Base-by-base conservation (phyloP, 2,113 vertebrate species). In the Carassius auratus region DNA sequence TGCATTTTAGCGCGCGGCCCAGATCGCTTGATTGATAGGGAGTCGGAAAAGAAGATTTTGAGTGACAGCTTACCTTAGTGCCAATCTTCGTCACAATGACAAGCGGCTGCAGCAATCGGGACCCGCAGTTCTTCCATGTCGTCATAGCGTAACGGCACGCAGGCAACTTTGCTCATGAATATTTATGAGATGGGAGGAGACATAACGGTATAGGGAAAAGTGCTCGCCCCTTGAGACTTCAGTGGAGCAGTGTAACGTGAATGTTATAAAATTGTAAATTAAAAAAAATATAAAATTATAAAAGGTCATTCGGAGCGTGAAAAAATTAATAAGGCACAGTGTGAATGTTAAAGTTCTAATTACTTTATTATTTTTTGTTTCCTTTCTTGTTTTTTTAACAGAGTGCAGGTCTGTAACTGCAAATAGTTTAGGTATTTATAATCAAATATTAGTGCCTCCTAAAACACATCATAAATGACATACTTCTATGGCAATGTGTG, bases 41-140 rank as follows among this genome's bases (percentile, higher is more conserved):
- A 96, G 95, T 95, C 93, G 95, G 95, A 94, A 95, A 95, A 95
- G 93, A 94, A 92, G 93, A 12, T 12, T 48, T 48, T 48, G 45
- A 48, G 45, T 48, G 45, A 48, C 45, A 48, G 45, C 45, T 48
- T 98, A 97, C 97, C 97, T 97, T 96, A 96, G 96, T 98, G 97
- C 97, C 97, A 98, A 98, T 98, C 97, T 98, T 98, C 97, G 96
- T 98, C 97, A 98, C 97, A 98, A 97, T 98, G 97, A 98, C 97
- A 98, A 97, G 97, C 97, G 96, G 96, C 96, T 98, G 97, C 97
- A 97, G 97, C 97, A 98, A 98, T 98, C 96, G 96, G 97, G 97
- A 97, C 97, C 96, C 97, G 96, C 97, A 98, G 96, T 96, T 96
- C 96, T 97, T 95, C 95, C 92, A 93, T 91, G 94, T 93, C 97